Evolutionary conservation across 2,888 invertebrate species (phyloP).

Genomic region (Spisula solida): DNA sequence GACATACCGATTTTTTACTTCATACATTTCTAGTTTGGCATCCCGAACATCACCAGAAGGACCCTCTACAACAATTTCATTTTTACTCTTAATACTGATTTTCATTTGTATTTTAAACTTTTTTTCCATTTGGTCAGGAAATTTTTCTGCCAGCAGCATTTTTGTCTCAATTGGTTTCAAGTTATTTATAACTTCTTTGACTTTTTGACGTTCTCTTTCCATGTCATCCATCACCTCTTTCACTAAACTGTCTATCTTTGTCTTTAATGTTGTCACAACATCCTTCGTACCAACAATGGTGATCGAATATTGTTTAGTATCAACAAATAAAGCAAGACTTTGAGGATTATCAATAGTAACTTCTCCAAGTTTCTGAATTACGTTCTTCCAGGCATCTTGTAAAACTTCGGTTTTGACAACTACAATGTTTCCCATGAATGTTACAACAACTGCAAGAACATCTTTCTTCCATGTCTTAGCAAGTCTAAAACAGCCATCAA

Average conservation of each 20-base stretch:
- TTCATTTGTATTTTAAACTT: slow-evolving; percentile 53
- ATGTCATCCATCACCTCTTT: slow-evolving; percentile 20
- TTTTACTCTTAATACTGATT: slow-evolving; percentile 53
- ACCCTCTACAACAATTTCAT: slow-evolving; percentile 64
- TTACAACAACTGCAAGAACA: not conserved
- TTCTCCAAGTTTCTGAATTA: slow-evolving; percentile 15
- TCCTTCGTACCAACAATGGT: slow-evolving; percentile 19
- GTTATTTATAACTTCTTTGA: slow-evolving; percentile 40
- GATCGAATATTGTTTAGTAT: not conserved
- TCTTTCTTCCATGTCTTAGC: slow-evolving; percentile 25
- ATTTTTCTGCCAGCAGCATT: slow-evolving; percentile 65
- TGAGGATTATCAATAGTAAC: slow-evolving; percentile 24
- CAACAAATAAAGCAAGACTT: slow-evolving; percentile 23
- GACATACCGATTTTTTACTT: slow-evolving; percentile 33
- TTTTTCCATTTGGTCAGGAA: slow-evolving; percentile 48
- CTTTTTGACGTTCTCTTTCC: slow-evolving; percentile 43
- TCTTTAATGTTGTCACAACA: not conserved
- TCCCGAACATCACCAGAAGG: slow-evolving; percentile 22
- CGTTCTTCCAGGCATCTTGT: slow-evolving; percentile 28
- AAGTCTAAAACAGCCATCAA: slow-evolving; percentile 17
- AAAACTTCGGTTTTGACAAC: not conserved
- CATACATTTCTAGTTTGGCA: slow-evolving; percentile 58
- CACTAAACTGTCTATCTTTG: not conserved
- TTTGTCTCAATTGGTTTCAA: slow-evolving; percentile 50
- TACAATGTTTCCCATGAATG: slow-evolving; percentile 6